Conservation (phyloP, 53 echinoderm and acorn worm genomes). For the Apostichopus leukothele region DNA sequence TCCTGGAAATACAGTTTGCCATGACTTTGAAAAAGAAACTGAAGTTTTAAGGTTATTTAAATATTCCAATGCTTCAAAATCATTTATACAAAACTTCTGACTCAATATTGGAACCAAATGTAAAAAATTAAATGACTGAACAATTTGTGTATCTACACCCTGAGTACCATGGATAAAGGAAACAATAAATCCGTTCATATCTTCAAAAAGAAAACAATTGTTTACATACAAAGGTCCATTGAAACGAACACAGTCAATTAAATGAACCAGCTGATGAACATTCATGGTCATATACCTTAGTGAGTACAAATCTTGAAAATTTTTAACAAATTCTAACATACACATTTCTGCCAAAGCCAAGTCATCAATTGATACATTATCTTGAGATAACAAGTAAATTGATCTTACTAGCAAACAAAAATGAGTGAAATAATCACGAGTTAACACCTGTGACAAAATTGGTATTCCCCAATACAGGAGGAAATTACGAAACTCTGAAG, state of each 20-base stretch:
- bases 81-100: neutral
- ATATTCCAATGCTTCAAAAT: slow-evolving; percentile 10
- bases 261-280: slow-evolving; percentile 53
- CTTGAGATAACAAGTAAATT: slow-evolving; percentile 35
- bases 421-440: slow-evolving; percentile 2
- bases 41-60: neutral
- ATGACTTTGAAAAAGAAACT: neutral
- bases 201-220: slow-evolving; percentile 56
- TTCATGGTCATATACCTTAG: slow-evolving; percentile 53
- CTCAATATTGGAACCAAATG: slow-evolving; percentile 42
- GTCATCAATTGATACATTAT: slow-evolving; percentile 20
- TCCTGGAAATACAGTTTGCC: slow-evolving; percentile 20
- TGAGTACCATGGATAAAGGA: slow-evolving; percentile 56
- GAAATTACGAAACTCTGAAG: slow-evolving; percentile 58
- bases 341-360: slow-evolving; percentile 37
- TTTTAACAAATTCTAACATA: slow-evolving; percentile 44
- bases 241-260: slow-evolving; percentile 17
- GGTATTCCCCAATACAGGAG: slow-evolving; percentile 61
- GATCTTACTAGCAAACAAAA: slow-evolving; percentile 43
- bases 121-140: slow-evolving; percentile 28
- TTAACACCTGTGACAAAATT: slow-evolving; percentile 16
- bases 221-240: slow-evolving; percentile 55
- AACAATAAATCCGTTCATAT: slow-evolving; percentile 55
- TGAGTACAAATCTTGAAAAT: slow-evolving; percentile 27
- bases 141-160: slow-evolving; percentile 45